These are phyloP conservation scores for Morus bassanus DNA, from an alignment of 2,797 vertebrate genomes.

Conservation along the genomic window DNA sequence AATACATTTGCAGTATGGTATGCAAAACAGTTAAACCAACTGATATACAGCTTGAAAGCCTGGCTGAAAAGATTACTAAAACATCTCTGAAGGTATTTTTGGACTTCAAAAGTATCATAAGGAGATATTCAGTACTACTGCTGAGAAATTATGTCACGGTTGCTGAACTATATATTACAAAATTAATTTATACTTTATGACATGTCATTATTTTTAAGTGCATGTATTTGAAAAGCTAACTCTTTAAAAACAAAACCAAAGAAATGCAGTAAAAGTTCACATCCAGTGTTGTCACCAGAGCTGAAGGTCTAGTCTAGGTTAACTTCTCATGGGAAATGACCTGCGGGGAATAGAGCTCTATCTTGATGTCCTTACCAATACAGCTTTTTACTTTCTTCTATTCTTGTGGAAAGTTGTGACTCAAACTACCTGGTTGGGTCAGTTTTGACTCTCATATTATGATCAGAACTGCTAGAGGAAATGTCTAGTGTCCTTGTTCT, in stretches of 20 bases:
- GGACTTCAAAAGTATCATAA: constrained; percentile 25
- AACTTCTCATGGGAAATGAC: background rate
- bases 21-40: constrained; percentile 14
- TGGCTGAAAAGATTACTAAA: background rate
- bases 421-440: background rate
- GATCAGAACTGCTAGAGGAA: background rate
- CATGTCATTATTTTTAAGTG: background rate
- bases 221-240: background rate
- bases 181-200: background rate
- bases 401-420: background rate
- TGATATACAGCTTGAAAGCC: background rate
- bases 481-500: background rate
- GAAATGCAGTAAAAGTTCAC: background rate
- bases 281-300: background rate
- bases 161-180: background rate
- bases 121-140: background rate
- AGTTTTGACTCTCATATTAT: background rate
- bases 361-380: accelerated
- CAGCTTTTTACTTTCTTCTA: background rate
- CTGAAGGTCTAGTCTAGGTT: background rate
- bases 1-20: background rate
- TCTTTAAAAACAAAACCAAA: background rate
- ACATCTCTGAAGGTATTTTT: constrained; percentile 9
- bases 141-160: background rate
- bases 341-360: background rate